Percentiles rank a stretch among this genome's conserved stretches.
These are phyloP conservation scores for Drosophila santomea DNA, from an alignment of 1,140 invertebrate species.

Conservation along the genomic window DNA sequence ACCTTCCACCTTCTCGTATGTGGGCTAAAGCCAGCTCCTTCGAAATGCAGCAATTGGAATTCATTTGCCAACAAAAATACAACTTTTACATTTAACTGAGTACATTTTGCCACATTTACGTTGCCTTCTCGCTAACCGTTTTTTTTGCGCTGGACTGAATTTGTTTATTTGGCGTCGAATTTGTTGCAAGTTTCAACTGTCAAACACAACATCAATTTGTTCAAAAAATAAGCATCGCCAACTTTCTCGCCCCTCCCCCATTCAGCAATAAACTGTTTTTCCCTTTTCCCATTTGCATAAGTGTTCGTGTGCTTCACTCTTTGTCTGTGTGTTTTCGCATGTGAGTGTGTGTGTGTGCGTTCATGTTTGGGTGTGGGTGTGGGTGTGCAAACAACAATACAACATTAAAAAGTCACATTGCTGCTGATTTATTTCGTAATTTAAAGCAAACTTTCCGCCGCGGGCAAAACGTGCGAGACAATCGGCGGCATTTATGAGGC, in stretches of 20 bases:
- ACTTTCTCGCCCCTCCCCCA: conserved; percentile 57
- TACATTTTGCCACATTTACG: conserved; percentile 70
- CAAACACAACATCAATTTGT: conserved; percentile 84
- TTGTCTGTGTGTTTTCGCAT: conserved; percentile 16
- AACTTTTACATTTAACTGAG: conserved; percentile 82
- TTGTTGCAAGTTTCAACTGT: conserved; percentile 83
- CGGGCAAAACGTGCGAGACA: conserved; percentile 63
- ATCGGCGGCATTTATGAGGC: conserved; percentile 61
- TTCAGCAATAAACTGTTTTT: conserved; percentile 66
- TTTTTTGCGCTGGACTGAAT: conserved; percentile 48
- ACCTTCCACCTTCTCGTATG: conserved; percentile 27
- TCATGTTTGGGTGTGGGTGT: conserved; percentile 12
- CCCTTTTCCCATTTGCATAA: conserved; percentile 40
- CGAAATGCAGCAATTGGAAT: conserved; percentile 66
- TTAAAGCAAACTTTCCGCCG: conserved; percentile 62
- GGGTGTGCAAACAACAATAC: conserved; percentile 57
- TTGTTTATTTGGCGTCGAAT: conserved; percentile 78
- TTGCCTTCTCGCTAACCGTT: conserved; percentile 16
- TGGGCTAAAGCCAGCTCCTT: not conserved
- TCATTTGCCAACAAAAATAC: conserved; percentile 82
- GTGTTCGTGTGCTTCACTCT: conserved; percentile 32
- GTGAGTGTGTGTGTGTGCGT: conserved; percentile 1
- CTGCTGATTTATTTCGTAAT: conserved; percentile 80
- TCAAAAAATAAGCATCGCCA: conserved; percentile 77
- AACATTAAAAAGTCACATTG: conserved; percentile 78